Percentiles rank a stretch among this genome's conserved stretches.
These are phyloP conservation scores for Agapostemon virescens DNA, from an alignment of 2,888 invertebrate species.

Conservation along the genomic window DNA sequence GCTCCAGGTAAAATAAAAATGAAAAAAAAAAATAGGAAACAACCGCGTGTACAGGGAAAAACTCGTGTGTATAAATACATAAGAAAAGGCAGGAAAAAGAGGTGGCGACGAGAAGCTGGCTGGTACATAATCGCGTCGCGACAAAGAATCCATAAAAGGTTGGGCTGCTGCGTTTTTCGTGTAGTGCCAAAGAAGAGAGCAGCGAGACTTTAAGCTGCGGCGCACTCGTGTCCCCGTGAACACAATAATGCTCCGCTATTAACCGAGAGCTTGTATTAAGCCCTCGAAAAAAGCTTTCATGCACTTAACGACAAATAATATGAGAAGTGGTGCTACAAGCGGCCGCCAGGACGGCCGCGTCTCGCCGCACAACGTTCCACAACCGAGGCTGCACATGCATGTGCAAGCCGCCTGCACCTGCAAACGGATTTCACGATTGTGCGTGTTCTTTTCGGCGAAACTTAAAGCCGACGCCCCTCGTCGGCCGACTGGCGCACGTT, in stretches of 20 bases:
- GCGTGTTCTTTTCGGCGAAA: conserved; percentile 6
- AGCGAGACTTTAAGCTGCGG: conserved; percentile 52
- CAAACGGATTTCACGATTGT: conserved; percentile 18
- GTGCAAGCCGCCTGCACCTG: conserved; percentile 5
- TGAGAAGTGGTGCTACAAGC: conserved; percentile 64
- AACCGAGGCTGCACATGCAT: conserved; percentile 9
- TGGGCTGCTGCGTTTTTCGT: conserved; percentile 58
- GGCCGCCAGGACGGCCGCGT: conserved; percentile 23
- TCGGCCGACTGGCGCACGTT: conserved; percentile 7
- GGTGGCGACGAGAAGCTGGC: conserved; percentile 45
- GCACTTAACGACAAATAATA: conserved; percentile 75
- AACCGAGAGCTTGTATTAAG: conserved; percentile 73
- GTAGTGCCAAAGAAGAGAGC: conserved; percentile 58
- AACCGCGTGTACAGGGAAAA: conserved; percentile 10
- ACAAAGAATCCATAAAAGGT: conserved; percentile 69
- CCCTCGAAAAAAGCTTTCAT: conserved; percentile 78
- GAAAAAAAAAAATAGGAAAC: conserved; percentile 13
- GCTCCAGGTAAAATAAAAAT: conserved; percentile 26
- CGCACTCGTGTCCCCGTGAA: conserved; percentile 54
- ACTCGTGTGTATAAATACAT: conserved; percentile 50
- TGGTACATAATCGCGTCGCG: conserved; percentile 62
- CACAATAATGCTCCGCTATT: conserved; percentile 72
- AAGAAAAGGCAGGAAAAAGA: conserved; percentile 51
- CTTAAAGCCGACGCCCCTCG: conserved; percentile 7
- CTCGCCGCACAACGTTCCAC: conserved; percentile 43